These are phyloP conservation scores for Spheniscus humboldti DNA, from an alignment of 2,797 vertebrate species.

Conservation along the genomic window DNA sequence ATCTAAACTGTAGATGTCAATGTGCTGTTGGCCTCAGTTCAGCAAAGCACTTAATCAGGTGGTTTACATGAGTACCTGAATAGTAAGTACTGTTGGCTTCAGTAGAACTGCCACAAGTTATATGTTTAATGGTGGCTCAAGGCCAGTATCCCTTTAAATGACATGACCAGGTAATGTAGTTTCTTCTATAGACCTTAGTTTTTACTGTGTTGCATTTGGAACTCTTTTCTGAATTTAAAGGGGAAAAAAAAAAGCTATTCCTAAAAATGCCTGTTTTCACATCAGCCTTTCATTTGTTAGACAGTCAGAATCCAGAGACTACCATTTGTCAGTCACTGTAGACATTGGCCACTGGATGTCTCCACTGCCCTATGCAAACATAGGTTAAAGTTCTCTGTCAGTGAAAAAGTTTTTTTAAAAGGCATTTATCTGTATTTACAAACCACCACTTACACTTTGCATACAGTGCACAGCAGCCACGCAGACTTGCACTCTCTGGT, in stretches of 20 bases:
- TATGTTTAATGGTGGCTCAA: background rate
- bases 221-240: background rate
- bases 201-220: background rate
- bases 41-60: background rate
- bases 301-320: background rate
- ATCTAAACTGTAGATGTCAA: background rate
- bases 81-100: background rate
- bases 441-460: background rate
- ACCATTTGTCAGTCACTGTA: background rate
- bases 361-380: background rate
- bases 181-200: background rate
- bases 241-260: too few species aligned
- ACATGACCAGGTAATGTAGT: background rate
- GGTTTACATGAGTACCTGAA: background rate
- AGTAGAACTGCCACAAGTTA: background rate
- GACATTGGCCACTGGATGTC: slow-evolving; percentile 53
- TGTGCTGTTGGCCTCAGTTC: background rate
- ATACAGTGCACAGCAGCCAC: background rate
- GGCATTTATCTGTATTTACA: background rate
- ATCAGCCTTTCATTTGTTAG: background rate
- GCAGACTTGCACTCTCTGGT: background rate
- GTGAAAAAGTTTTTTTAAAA: background rate
- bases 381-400: background rate
- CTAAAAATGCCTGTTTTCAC: background rate
- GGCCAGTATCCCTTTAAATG: background rate